Evolutionary conservation across 2,888 invertebrate species (phyloP).

Genomic region (Caenorhabditis zanzibari): DNA sequence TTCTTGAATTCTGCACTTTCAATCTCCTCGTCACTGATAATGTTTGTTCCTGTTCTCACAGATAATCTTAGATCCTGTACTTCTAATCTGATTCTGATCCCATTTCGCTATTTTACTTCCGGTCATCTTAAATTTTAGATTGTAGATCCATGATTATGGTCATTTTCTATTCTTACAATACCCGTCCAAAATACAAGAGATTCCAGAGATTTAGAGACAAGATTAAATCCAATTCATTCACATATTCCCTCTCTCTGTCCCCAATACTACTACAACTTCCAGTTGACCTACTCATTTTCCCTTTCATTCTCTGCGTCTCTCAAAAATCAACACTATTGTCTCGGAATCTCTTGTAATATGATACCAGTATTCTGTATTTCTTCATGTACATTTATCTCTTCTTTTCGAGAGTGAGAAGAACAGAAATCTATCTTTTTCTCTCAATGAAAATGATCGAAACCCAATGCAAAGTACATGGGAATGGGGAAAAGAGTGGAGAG

Average conservation of each 20-base stretch:
- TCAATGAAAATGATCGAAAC: conserved; percentile 16
- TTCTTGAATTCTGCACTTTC: no score
- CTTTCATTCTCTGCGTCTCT: conserved; percentile 10
- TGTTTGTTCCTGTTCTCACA: no score
- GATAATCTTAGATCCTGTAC: no score
- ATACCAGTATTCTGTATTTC: conserved; percentile 41
- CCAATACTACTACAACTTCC: conserved; percentile 22
- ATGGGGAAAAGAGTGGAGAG: conserved; percentile 9
- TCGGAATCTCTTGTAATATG: conserved; percentile 41
- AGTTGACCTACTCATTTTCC: conserved; percentile 38
- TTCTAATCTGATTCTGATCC: no score
- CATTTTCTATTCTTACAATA: no score
- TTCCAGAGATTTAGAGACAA: conserved; percentile 25
- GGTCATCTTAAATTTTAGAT: no score
- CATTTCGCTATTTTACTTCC: no score
- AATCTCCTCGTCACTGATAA: no score
- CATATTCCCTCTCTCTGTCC: not conserved
- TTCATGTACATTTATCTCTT: conserved; percentile 14
- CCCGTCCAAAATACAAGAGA: no score
- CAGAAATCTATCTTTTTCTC: conserved; percentile 1
- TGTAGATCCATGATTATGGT: no score
- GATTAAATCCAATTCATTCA: not conserved
- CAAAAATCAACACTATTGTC: conserved; percentile 65
- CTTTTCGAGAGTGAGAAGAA: conserved; percentile 1
- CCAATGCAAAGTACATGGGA: conserved; percentile 54